A percentile compares a stretch with the other conserved stretches of the same genome.
Evolutionary conservation across 2,888 invertebrate genomes (phyloP).

Genomic region (Hypsopygia costalis): DNA sequence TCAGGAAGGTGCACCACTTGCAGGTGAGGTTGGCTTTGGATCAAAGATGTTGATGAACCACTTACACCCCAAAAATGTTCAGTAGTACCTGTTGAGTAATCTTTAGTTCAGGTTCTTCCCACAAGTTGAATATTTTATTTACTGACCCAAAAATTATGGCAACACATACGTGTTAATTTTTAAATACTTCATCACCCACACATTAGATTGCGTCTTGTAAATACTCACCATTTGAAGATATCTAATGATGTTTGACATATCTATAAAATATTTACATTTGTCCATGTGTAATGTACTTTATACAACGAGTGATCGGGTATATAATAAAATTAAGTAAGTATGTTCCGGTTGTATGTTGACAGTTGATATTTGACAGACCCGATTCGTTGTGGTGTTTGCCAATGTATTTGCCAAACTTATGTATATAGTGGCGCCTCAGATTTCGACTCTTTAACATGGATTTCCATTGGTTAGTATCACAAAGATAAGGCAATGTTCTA

Average conservation of each 20-base stretch:
- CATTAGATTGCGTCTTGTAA: neutral
- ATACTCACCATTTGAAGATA: neutral
- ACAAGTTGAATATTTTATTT: neutral
- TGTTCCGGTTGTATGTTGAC: neutral
- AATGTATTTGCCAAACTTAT: neutral
- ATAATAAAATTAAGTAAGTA: too few relatives aligned
- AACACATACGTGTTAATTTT: constrained; percentile 2
- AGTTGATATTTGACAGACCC: neutral
- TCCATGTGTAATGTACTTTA: neutral
- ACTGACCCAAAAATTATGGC: neutral
- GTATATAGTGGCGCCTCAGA: neutral
- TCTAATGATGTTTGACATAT: neutral
- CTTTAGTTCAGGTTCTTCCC: too few relatives aligned
- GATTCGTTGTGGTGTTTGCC: too few relatives aligned
- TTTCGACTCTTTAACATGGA: neutral
- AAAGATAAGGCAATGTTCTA: too few relatives aligned
- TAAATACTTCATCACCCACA: neutral
- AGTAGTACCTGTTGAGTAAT: too few relatives aligned
- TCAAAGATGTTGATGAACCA: too few relatives aligned
- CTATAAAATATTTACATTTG: neutral
- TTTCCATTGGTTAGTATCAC: neutral
- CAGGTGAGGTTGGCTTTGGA: too few relatives aligned
- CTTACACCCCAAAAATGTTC: too few relatives aligned
- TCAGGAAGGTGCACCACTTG: too few relatives aligned
- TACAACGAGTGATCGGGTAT: too few relatives aligned